Base-by-base conservation (phyloP, 64 coral and sea anemone species). In the Stichodactyla mertensii region DNA sequence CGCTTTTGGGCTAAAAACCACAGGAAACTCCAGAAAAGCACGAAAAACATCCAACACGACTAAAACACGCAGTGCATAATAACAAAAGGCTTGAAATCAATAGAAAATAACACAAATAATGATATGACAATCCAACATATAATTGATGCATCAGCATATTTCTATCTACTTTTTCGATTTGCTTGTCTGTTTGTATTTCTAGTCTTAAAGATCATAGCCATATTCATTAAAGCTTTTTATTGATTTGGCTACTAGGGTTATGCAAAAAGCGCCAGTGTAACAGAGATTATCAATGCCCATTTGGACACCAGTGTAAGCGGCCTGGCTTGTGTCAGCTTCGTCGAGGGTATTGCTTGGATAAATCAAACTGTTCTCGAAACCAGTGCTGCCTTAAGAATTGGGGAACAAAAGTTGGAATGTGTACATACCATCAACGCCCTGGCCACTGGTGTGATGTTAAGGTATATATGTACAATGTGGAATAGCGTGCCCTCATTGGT, bases 191-290 rank as follows among this genome's bases (percentile, higher is more conserved):
- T 4, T 67, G 4, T 67, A 16, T n/a, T 16, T 69, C 64, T 64
- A 64, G 36, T 45, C 36, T 45, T 45, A 45, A 45, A 45, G 36
- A 45, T 45, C 36, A 4, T 45, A 45, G 36, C 36, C 36, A 2
- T 45, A 45, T 45, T 45, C 36, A 45, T 45, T 45, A 45, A 45
- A 45, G 36, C 36, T 45, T 20, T 18, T 74, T 31, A 27, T 74
- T 10, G 11, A 27, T 10, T 7, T 74, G 23, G n/a, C 24, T 19
- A 2, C 4, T 36, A 74, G n/a, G 3, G 24, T 26, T 36, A 74
- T 74, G 69, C 69, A 74, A 74, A 9, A 26, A 74, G 69, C 69
- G 69, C 2, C 69, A 74, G 69, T 74, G 69, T 74, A 36, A 74
- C 69, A 74, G 11, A 27, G 1, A 74, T 74, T 10, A 11, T 23